Percentiles rank a stretch among this genome's conserved stretches.
These are phyloP conservation scores for Characodon lateralis DNA, from an alignment of 2,797 vertebrate genomes.

Conservation along the genomic window DNA sequence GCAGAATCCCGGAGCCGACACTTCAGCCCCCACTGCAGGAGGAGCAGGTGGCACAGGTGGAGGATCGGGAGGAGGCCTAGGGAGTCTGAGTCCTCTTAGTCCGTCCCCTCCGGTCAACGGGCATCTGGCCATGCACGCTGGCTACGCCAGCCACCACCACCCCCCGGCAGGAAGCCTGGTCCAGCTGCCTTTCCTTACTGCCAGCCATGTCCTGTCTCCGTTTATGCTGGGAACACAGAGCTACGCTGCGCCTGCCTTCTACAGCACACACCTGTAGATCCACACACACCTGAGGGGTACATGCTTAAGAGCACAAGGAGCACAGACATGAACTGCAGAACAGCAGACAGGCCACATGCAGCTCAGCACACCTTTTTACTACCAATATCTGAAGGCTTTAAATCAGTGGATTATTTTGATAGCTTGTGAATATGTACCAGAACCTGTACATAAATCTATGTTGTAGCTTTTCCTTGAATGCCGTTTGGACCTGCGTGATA, in stretches of 20 bases:
- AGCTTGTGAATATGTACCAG: slow-evolving; percentile 74
- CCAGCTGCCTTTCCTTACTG: slow-evolving; percentile 92
- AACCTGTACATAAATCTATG: slow-evolving; percentile 74
- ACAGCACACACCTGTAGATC: slow-evolving; percentile 92
- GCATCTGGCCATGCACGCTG: slow-evolving; percentile 89
- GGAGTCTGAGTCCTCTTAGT: slow-evolving; percentile 90
- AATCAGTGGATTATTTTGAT: slow-evolving; percentile 75
- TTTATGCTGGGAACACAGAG: slow-evolving; percentile 96
- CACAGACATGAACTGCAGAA: slow-evolving; percentile 1
- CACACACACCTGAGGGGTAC: slow-evolving; percentile 5
- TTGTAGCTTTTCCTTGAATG: slow-evolving; percentile 75
- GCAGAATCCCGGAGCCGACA: slow-evolving; percentile 93
- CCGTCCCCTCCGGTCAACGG: slow-evolving; percentile 90
- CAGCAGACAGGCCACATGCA: slow-evolving; percentile 10
- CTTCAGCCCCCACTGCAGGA: slow-evolving; percentile 87
- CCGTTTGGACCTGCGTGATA: slow-evolving; percentile 65
- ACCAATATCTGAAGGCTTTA: slow-evolving; percentile 57
- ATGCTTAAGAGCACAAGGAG: no score
- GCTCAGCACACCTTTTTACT: slow-evolving; percentile 55
- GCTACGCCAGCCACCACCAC: slow-evolving; percentile 86
- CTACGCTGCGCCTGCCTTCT: slow-evolving; percentile 93
- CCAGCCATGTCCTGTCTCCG: slow-evolving; percentile 93
- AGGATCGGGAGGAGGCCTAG: slow-evolving; percentile 76
- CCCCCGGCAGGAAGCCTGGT: slow-evolving; percentile 86
- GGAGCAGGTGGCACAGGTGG: slow-evolving; percentile 69